Conservation (phyloP, 1,140 invertebrate species). For the Megathymus violae region DNA sequence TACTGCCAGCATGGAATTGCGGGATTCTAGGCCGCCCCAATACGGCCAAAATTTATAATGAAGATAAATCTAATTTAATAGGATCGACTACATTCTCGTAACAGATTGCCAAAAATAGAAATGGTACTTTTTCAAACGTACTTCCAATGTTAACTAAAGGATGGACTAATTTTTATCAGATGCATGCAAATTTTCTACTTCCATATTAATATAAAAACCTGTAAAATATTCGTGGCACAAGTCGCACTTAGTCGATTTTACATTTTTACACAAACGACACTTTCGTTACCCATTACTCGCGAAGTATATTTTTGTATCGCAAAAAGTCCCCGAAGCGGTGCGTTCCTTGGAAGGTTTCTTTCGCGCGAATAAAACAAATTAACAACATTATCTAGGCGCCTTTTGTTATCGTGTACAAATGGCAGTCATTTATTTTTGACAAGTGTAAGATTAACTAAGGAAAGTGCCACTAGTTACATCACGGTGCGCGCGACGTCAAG, state of each 20-base stretch:
- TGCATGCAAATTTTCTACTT: too few relatives aligned
- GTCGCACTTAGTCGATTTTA: background rate
- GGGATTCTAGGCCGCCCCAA: too few relatives aligned
- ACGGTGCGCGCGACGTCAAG: conserved; percentile 47
- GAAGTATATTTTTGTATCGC: conserved; percentile 36
- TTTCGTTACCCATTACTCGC: conserved; percentile 6
- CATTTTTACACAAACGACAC: background rate
- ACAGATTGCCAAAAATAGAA: too few relatives aligned
- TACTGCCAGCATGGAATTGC: too few relatives aligned
- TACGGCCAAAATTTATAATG: too few relatives aligned
- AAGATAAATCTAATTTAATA: too few relatives aligned
- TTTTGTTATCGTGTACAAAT: conserved; percentile 55
- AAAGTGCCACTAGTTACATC: conserved; percentile 55
- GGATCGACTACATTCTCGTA: too few relatives aligned
- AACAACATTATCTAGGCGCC: conserved; percentile 53
- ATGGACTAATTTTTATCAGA: too few relatives aligned
- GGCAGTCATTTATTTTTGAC: conserved; percentile 64
- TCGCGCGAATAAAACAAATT: conserved; percentile 44
- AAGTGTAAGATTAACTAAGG: conserved; percentile 59
- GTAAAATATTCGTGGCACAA: too few relatives aligned
- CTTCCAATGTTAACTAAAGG: too few relatives aligned
- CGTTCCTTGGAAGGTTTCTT: conserved; percentile 45
- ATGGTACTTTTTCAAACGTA: too few relatives aligned
- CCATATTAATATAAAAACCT: too few relatives aligned
- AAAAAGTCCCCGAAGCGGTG: conserved; percentile 30